Conservation (phyloP, 2,113 vertebrate genomes). For the Phalacrocorax aristotelis region DNA sequence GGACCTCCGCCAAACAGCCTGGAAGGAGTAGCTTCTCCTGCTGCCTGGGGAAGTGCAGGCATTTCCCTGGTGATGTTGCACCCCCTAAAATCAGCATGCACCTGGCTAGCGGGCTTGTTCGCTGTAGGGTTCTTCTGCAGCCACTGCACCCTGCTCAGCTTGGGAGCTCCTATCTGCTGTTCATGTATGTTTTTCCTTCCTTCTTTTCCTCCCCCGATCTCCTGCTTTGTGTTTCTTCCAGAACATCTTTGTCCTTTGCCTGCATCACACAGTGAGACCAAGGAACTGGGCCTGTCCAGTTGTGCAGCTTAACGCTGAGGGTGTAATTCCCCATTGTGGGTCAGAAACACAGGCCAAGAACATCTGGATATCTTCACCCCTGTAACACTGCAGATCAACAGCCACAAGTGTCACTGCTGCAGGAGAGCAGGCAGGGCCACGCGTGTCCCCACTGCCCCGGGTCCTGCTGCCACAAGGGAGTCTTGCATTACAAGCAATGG, state of each 20-base stretch:
- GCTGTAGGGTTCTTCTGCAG: neutral
- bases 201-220: neutral
- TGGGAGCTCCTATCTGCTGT: neutral
- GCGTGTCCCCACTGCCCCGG: neutral
- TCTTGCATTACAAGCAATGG: accelerated
- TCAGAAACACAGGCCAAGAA: neutral
- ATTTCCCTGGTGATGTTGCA: neutral
- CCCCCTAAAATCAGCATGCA: neutral
- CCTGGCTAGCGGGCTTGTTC: neutral
- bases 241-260: neutral
- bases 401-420: neutral
- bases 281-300: neutral
- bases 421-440: neutral
- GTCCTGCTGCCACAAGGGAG: neutral
- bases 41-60: neutral
- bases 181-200: neutral
- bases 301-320: neutral
- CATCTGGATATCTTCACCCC: neutral
- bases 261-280: neutral
- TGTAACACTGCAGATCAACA: neutral
- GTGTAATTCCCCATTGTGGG: neutral
- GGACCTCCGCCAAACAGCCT: neutral
- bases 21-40: neutral
- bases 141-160: neutral
- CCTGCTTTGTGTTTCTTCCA: neutral